These are phyloP conservation scores for Saccopteryx leptura DNA, from an alignment of 2,113 vertebrate species.

Conservation along the genomic window DNA sequence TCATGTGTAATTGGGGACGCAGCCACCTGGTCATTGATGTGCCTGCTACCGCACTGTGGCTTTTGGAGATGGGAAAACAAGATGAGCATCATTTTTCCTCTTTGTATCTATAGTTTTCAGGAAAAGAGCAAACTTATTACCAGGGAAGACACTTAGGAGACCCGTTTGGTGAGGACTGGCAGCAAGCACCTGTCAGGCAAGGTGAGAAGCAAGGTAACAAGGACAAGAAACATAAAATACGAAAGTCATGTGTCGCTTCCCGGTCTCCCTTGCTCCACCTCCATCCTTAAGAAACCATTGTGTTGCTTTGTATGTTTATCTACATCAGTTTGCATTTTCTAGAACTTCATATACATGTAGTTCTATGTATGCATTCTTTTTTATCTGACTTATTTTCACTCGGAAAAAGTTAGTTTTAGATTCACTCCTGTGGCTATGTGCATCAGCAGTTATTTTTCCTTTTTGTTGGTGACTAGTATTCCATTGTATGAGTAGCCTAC, in stretches of 20 bases:
- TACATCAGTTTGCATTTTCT: not conserved
- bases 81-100: slow-evolving; percentile 55
- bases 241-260: too few species aligned
- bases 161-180: slow-evolving; percentile 91
- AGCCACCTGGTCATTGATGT: not conserved
- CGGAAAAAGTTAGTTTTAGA: not conserved
- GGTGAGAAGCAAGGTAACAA: slow-evolving; percentile 86
- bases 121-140: slow-evolving; percentile 96
- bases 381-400: not conserved
- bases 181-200: slow-evolving; percentile 89
- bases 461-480: not conserved
- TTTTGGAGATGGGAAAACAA: slow-evolving; percentile 71
- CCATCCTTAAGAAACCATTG: not conserved
- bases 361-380: not conserved
- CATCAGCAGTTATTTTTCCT: not conserved
- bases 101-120: slow-evolving; percentile 87
- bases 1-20: slow-evolving; percentile 9
- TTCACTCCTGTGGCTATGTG: not conserved
- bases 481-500: not conserved
- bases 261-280: not conserved
- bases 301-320: not conserved
- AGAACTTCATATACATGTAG: not conserved
- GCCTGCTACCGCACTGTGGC: not conserved
- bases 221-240: not conserved
- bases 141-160: slow-evolving; percentile 93